Percentiles rank a stretch among this genome's conserved stretches.
phyloP scores from a whole-genome alignment of 1,140 invertebrate genomes.

The Marisa cornuarietis region DNA sequence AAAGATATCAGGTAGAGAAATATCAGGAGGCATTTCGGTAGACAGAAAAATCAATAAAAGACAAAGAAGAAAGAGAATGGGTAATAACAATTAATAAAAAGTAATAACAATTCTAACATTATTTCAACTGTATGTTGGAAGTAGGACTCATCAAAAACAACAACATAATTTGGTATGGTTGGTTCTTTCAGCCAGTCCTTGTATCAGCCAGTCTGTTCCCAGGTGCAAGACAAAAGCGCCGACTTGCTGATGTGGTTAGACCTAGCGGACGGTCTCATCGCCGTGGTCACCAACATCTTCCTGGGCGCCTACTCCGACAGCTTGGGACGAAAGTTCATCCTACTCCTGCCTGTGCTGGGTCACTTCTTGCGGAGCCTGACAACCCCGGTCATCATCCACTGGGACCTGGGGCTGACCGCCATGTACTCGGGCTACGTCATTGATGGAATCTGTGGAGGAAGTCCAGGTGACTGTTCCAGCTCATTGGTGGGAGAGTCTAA shows the following conservation, averaged over 20 bases:
- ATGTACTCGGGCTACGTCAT: constrained; percentile 21
- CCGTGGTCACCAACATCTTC: constrained; percentile 10
- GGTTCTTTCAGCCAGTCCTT: neutral
- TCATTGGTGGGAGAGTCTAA: too few relatives aligned
- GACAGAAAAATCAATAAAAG: neutral
- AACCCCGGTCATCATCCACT: constrained; percentile 13
- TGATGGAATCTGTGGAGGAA: constrained; percentile 10
- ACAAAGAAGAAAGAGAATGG: neutral
- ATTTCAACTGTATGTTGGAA: neutral
- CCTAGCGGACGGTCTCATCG: neutral
- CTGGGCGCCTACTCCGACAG: constrained; percentile 21
- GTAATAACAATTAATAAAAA: neutral
- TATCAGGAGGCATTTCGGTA: neutral
- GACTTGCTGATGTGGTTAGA: neutral
- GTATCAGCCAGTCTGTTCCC: neutral
- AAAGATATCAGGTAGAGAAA: neutral
- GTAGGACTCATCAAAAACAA: neutral
- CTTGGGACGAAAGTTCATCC: constrained; percentile 14
- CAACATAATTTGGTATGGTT: neutral
- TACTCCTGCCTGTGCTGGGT: constrained; percentile 13
- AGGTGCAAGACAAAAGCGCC: constrained; percentile 12
- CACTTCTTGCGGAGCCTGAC: constrained; percentile 2
- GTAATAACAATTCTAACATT: neutral
- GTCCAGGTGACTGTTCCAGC: constrained; percentile 3
- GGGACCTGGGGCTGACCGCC: constrained; percentile 12